A percentile compares a stretch with the other conserved stretches of the same genome.
Evolutionary conservation across 2,113 vertebrate genomes (phyloP).

Genomic region (Deroptyus accipitrinus): DNA sequence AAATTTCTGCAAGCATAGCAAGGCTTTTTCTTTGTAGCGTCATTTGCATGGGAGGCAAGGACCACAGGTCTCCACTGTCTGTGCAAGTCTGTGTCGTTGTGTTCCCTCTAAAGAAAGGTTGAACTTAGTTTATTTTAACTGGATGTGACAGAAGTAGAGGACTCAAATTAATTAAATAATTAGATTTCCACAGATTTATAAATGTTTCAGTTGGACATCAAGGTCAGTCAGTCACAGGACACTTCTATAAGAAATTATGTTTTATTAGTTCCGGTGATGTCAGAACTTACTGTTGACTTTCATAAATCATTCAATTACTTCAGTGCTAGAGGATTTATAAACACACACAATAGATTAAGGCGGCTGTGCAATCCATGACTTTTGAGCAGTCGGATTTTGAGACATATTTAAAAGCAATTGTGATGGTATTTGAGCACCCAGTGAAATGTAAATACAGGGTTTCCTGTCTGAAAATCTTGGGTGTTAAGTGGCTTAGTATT

Average conservation of each 20-base stretch:
- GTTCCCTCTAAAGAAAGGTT: not conserved
- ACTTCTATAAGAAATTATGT: not conserved
- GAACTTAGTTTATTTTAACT: not conserved
- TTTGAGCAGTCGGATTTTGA: not conserved
- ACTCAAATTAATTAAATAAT: conserved; percentile 47
- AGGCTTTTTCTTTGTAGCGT: not conserved
- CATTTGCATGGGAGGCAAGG: not conserved
- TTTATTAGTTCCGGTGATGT: conserved; percentile 21
- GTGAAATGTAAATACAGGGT: not conserved
- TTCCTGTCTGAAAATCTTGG: not conserved
- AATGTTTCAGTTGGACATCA: not conserved
- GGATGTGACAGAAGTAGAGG: not conserved
- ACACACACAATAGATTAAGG: not conserved
- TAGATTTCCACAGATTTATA: conserved; percentile 18
- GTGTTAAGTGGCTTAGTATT: not conserved
- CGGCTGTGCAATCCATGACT: not conserved
- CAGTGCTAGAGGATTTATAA: not conserved
- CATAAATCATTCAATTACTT: not conserved
- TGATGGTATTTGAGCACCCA: not conserved
- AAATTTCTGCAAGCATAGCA: not conserved
- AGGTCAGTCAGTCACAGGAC: conserved; percentile 13
- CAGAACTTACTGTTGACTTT: not conserved
- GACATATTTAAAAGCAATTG: not conserved
- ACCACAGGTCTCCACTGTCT: not conserved
- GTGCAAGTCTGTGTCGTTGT: not conserved